Conservation (phyloP, 2,888 invertebrate species). For the Lycaena phlaeas region DNA sequence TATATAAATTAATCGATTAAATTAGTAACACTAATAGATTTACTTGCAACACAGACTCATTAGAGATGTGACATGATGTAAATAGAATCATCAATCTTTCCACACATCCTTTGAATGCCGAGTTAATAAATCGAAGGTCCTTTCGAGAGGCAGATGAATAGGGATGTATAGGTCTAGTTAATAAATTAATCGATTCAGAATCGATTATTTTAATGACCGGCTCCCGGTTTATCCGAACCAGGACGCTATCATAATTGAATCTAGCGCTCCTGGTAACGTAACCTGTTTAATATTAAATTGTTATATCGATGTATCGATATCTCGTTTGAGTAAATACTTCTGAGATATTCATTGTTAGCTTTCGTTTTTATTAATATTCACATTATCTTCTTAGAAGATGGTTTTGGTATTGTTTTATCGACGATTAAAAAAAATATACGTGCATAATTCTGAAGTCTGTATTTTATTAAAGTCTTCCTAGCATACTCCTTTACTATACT, state of each 20-base stretch:
- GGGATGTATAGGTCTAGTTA: constrained; percentile 32
- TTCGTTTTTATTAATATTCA: not conserved
- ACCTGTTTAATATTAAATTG: constrained; percentile 15
- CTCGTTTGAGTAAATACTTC: constrained; percentile 7
- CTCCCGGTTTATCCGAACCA: constrained; percentile 41
- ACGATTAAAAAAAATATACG: too few species aligned
- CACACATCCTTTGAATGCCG: too few species aligned
- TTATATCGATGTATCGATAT: constrained; percentile 15
- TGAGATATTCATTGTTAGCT: constrained; percentile 5
- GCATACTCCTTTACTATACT: too few species aligned
- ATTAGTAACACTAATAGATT: too few species aligned
- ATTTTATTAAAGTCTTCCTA: too few species aligned
- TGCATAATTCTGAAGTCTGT: too few species aligned
- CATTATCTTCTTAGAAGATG: too few species aligned
- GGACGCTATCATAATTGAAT: constrained; percentile 62
- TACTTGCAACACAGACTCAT: too few species aligned
- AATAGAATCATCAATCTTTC: too few species aligned
- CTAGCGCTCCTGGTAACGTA: constrained; percentile 31
- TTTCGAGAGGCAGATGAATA: constrained; percentile 39
- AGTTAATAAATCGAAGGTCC: constrained; percentile 12
- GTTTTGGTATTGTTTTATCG: not conserved
- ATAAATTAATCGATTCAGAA: constrained; percentile 64
- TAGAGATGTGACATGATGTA: too few species aligned
- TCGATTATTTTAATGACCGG: constrained; percentile 61
- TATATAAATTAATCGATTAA: too few species aligned